These are phyloP conservation scores for Drosophila siamana DNA, from an alignment of 2,888 invertebrate genomes.

Conservation along the genomic window DNA sequence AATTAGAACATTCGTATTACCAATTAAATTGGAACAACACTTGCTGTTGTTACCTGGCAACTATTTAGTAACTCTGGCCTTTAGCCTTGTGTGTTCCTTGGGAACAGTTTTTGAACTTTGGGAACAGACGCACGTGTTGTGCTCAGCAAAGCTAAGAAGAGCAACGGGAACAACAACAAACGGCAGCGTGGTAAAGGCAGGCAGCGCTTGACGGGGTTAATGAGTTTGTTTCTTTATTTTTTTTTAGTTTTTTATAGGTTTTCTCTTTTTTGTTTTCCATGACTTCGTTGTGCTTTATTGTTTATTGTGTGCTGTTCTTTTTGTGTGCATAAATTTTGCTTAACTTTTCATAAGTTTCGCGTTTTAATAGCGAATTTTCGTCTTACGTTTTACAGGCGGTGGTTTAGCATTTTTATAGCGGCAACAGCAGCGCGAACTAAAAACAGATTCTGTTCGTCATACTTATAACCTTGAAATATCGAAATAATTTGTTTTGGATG, in stretches of 20 bases:
- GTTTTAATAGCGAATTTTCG: slow-evolving; percentile 25
- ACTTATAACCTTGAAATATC: slow-evolving; percentile 70
- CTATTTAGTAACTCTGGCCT: too few relatives aligned
- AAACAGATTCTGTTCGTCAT: slow-evolving; percentile 70
- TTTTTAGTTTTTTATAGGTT: too few relatives aligned
- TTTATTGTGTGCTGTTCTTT: slow-evolving; percentile 10
- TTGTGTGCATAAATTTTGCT: slow-evolving; percentile 33
- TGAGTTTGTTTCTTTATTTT: too few relatives aligned
- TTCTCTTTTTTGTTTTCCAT: slow-evolving; percentile 3
- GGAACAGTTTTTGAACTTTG: neutral
- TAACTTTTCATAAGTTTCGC: slow-evolving; percentile 40
- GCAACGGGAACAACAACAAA: slow-evolving; percentile 9
- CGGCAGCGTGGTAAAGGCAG: neutral
- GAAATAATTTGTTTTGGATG: slow-evolving; percentile 63
- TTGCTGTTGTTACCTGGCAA: too few relatives aligned
- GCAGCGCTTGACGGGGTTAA: slow-evolving; percentile 38
- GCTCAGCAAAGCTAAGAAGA: neutral
- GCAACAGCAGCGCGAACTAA: slow-evolving; percentile 56
- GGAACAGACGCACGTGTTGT: slow-evolving; percentile 14
- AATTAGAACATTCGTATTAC: neutral
- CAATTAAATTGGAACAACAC: too few relatives aligned
- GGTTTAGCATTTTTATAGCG: slow-evolving; percentile 51
- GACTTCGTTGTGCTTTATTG: slow-evolving; percentile 24
- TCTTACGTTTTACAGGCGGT: slow-evolving; percentile 39
- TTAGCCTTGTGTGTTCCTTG: too few relatives aligned